These are phyloP conservation scores for Lampropteryx suffumata DNA, from an alignment of 2,888 invertebrate genomes.

Conservation along the genomic window DNA sequence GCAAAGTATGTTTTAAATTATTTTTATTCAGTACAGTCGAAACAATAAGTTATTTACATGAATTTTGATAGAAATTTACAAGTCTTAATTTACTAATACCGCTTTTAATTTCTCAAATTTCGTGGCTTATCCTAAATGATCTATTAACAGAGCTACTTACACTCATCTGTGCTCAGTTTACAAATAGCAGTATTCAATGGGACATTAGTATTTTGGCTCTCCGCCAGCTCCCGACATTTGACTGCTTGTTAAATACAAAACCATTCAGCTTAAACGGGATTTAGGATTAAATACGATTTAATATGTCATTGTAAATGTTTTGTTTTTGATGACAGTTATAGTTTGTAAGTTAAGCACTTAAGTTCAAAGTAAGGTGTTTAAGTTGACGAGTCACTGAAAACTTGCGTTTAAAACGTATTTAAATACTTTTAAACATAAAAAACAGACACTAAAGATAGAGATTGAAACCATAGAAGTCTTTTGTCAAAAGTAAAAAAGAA, in stretches of 20 bases:
- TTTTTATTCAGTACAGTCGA: too few species aligned
- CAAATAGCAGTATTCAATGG: constrained; percentile 80
- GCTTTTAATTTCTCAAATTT: constrained; percentile 35
- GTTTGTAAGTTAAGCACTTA: neutral
- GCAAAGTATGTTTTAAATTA: too few species aligned
- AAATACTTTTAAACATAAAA: too few species aligned
- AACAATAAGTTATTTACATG: too few species aligned
- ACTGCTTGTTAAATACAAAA: constrained; percentile 58
- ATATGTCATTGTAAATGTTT: constrained; percentile 29
- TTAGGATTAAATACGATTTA: constrained; percentile 28
- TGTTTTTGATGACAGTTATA: constrained; percentile 22
- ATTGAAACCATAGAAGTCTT: too few species aligned
- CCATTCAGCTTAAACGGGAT: constrained; percentile 31
- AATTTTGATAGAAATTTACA: too few species aligned
- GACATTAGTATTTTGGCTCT: constrained; percentile 76
- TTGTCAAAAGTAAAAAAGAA: too few species aligned
- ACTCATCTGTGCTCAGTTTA: constrained; percentile 52
- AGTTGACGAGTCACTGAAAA: too few species aligned
- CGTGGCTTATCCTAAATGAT: constrained; percentile 57
- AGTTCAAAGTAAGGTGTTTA: too few species aligned
- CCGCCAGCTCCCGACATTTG: constrained; percentile 56
- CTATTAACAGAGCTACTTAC: constrained; percentile 60
- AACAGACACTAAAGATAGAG: too few species aligned
- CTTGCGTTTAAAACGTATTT: too few species aligned
- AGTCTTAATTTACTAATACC: neutral